Evolutionary conservation across 2,888 invertebrate genomes (phyloP).

Genomic region (Listrodromus nycthemerus): DNA sequence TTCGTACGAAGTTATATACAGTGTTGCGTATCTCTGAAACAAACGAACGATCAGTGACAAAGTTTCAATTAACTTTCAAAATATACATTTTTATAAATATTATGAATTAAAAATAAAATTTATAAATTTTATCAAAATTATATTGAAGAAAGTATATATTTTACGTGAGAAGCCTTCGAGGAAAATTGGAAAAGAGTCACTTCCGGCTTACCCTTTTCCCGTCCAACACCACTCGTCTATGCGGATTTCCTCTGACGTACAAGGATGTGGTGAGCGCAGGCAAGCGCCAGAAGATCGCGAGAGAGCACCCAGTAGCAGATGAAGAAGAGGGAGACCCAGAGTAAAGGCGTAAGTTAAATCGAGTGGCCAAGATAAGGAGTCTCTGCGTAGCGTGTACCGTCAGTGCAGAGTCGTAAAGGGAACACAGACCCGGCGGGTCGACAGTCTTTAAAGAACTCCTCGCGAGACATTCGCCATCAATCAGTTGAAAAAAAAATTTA

Average conservation of each 20-base stretch:
- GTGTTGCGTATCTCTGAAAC: not conserved
- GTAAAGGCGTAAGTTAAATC: slow-evolving; percentile 72
- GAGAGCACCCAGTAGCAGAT: slow-evolving; percentile 65
- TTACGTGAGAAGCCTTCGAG: not conserved
- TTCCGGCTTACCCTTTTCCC: slow-evolving; percentile 21
- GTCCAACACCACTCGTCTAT: slow-evolving; percentile 1
- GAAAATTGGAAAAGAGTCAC: not conserved
- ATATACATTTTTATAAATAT: not conserved
- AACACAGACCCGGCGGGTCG: slow-evolving; percentile 62
- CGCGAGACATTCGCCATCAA: slow-evolving; percentile 50
- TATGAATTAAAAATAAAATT: too few species aligned
- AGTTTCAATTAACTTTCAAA: not conserved
- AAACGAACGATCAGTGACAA: not conserved
- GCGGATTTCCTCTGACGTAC: slow-evolving; percentile 55
- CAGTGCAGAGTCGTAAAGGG: slow-evolving; percentile 64
- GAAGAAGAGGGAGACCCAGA: slow-evolving; percentile 57
- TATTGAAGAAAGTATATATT: not conserved
- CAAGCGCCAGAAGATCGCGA: slow-evolving; percentile 54
- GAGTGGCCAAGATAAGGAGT: slow-evolving; percentile 70
- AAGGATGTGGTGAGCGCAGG: slow-evolving; percentile 63
- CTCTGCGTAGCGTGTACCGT: slow-evolving; percentile 51
- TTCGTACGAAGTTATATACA: not conserved
- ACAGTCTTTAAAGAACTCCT: slow-evolving; percentile 64
- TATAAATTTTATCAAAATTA: too few species aligned
- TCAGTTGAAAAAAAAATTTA: not conserved